Evolutionary conservation across 2,113 vertebrate genomes (phyloP), one percentile per base, ranked within the genome.

Genomic region (Zosterops japonicus): DNA sequence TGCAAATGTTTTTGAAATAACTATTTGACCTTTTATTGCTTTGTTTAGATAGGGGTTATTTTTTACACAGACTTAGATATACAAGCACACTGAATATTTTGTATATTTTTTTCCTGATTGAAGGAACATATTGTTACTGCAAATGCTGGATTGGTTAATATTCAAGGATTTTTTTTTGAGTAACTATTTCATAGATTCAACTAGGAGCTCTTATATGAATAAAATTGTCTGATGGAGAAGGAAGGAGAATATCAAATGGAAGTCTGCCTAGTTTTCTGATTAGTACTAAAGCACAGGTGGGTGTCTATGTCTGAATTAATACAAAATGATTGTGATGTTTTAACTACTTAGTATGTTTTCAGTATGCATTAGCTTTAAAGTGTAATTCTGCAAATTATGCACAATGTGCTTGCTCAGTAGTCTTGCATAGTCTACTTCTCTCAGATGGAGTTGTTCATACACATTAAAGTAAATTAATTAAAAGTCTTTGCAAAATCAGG

Each of bases 301-400:
- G 4, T 55, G 8, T 39, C 59, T 64, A 11, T 59, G 11, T 46
- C 53, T 76, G 39, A 88, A 79, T n/a, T 76, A 29, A 59, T 41
- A 72, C 4, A 60, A 83, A 80, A 55, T 47, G 0, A 31, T 33
- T 60, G 14, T 0, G 0, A 24, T 44, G 3, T 39, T 80, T 57
- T 35, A 53, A 20, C 15, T 69, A 8, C n/a, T 87, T 87, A 31
- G 13, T 12, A 36, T 27, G 4, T 41, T 81, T 94, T 11, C 33
- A 41, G 6, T 42, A 31, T 55, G 7, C 22, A 64, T 14, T 68
- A 49, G 1, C 11, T 85, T 84, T 50, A 60, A 74, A 52, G 20
- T 36, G 8, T 12, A 59, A 56, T 70, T 50, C 46, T 82, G 50
- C 29, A 55, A 84, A 74, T 2, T 9, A 29, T 64, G 24, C 6